Evolutionary conservation across 2,113 vertebrate species (phyloP).

Genomic region (Oenanthe oenanthe): DNA sequence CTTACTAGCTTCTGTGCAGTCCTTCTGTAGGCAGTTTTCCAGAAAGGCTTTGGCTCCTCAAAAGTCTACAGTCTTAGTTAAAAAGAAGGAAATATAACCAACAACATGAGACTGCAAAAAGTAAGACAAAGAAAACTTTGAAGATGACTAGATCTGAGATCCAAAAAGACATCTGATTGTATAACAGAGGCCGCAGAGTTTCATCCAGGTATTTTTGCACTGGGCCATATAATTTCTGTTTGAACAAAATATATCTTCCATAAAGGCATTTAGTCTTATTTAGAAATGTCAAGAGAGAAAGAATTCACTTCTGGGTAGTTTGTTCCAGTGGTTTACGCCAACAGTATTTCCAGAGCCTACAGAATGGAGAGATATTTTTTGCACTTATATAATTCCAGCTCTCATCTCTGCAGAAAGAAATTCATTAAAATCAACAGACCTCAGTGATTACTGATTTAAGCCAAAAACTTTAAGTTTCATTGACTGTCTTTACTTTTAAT

Average conservation of each 20-base stretch:
- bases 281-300: conserved; percentile 41
- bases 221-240: conserved; percentile 52
- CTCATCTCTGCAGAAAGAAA: conserved; percentile 15
- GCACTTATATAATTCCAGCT: conserved; percentile 4
- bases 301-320: conserved; percentile 49
- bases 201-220: conserved; percentile 57
- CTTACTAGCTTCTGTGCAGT: background rate
- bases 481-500: background rate
- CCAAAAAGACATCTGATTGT: conserved; percentile 9
- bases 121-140: conserved; percentile 2
- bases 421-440: conserved; percentile 20
- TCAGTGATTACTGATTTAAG: conserved; percentile 5
- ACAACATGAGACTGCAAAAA: background rate
- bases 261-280: conserved; percentile 51
- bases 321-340: conserved; percentile 58
- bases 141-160: background rate
- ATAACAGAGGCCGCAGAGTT: background rate
- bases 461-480: background rate
- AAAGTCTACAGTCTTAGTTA: background rate
- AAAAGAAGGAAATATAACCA: background rate
- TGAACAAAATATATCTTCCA: conserved; percentile 56
- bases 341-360: conserved; percentile 41
- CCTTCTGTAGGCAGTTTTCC: background rate
- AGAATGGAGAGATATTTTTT: conserved; percentile 51
- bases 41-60: background rate